Conservation (phyloP, 2,888 invertebrate genomes). For the Serripes groenlandicus region DNA sequence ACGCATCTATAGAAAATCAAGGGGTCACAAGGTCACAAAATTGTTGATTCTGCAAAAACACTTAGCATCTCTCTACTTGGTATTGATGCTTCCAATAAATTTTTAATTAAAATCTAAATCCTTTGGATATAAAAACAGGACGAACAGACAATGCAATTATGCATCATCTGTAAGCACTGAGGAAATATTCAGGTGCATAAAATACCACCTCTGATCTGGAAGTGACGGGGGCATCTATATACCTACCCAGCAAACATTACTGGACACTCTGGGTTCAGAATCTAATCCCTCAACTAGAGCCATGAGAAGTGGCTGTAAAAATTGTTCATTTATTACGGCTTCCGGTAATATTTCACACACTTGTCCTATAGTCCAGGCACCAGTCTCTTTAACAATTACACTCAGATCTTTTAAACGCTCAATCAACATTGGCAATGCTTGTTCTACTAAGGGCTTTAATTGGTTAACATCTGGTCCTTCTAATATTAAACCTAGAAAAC, state of each 20-base stretch:
- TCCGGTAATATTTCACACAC: slow-evolving; percentile 99
- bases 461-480: slow-evolving; percentile 96
- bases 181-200: too few relatives aligned
- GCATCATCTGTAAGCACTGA: too few relatives aligned
- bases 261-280: slow-evolving; percentile 97
- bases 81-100: too few relatives aligned
- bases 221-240: too few relatives aligned
- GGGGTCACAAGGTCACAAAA: too few relatives aligned
- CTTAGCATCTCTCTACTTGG: too few relatives aligned
- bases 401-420: slow-evolving; percentile 97
- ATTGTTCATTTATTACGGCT: slow-evolving; percentile 94
- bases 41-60: too few relatives aligned
- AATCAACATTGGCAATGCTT: slow-evolving; percentile 98
- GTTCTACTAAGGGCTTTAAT: slow-evolving; percentile 96
- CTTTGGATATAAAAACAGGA: neutral
- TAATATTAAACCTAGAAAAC: slow-evolving; percentile 90
- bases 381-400: slow-evolving; percentile 98
- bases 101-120: neutral
- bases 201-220: too few relatives aligned
- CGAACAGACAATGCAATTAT: neutral
- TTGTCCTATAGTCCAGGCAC: slow-evolving; percentile 99
- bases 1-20: too few relatives aligned
- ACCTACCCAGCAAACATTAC: slow-evolving; percentile 98
- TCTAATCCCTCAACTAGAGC: slow-evolving; percentile 91
- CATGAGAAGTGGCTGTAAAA: slow-evolving; percentile 91